Base-by-base conservation (phyloP, 1,140 invertebrate genomes). In the Caenorhabditis latens region DNA sequence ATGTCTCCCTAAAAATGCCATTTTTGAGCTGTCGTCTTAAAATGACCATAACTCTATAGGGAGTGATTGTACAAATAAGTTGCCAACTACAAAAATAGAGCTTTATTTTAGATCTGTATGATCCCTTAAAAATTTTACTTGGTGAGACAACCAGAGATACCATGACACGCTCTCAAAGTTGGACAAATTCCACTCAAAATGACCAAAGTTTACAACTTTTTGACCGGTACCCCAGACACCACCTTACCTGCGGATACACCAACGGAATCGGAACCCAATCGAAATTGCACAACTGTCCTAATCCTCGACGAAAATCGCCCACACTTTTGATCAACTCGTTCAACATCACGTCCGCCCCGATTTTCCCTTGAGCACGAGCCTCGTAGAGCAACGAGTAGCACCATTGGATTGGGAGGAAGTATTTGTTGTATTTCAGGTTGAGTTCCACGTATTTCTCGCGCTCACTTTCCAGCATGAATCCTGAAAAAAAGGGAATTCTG, bases 201-300 rank as follows among this genome's bases (percentile, higher is more conserved):
- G n/a, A n/a, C n/a, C n/a, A n/a, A n/a, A n/a, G n/a, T n/a, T n/a
- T n/a, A n/a, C n/a, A n/a, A n/a, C n/a, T n/a, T n/a, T n/a, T n/a
- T n/a, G n/a, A n/a, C n/a, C n/a, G n/a, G n/a, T n/a, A n/a, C n/a
- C n/a, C n/a, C 98, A 3, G 0, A 94, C 5, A 94, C 94, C 88
- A 94, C 94, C 21, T 40, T 46, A 97, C 67, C 58, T 86, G 97
- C 83, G 97, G 99, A 93, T 99, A 99, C 6, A 94, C 94, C 7
- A 94, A 89, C 9, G 94, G 94, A 71, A 94, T 93, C 85, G 93
- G 94, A 21, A 94, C 93, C 94, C 94, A 94, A 89, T 94, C 94
- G 50, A 85, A 89, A 21, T 87, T 87, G 32, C 46, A 42, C 53
- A 87, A 63, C 42, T 86, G 86, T 21, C 67, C 67, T 13, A 75